Conservation (phyloP, 2,888 invertebrate genomes). For the Mimumesa dahlbomi region DNA sequence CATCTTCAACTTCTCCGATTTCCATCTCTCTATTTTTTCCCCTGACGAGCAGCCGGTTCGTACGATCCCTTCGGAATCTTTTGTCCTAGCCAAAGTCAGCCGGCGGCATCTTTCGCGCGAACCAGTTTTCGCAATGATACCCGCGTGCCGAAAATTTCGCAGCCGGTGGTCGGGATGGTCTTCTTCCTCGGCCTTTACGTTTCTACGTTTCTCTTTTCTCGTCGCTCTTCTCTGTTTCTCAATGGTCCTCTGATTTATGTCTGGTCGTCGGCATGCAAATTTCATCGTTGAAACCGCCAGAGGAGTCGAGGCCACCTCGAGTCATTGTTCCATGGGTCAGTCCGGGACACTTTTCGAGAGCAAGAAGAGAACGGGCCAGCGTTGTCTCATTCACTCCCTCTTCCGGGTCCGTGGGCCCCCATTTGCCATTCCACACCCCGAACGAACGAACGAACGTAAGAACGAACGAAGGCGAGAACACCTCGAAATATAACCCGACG, state of each 20-base stretch:
- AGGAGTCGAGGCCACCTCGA: conserved; percentile 60
- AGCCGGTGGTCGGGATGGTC: conserved; percentile 42
- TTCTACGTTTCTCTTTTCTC: not conserved
- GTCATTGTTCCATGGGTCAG: conserved; percentile 62
- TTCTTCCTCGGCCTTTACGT: conserved; percentile 1
- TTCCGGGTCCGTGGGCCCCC: conserved; percentile 44
- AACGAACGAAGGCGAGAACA: not conserved
- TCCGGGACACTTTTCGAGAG: conserved; percentile 33
- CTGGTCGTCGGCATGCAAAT: conserved; percentile 68
- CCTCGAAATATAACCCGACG: conserved; percentile 12
- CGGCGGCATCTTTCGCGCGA: conserved; percentile 53
- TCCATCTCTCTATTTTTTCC: conserved; percentile 38
- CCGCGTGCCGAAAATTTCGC: conserved; percentile 58
- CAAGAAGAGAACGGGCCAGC: conserved; percentile 12
- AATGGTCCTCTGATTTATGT: conserved; percentile 71
- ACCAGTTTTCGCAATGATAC: conserved; percentile 68
- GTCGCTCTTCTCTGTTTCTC: conserved; percentile 19
- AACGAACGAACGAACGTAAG: no score
- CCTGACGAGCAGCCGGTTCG: conserved; percentile 38
- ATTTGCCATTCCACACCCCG: conserved; percentile 17
- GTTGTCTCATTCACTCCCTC: conserved; percentile 45
- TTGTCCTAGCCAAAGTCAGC: conserved; percentile 38
- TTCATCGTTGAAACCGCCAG: conserved; percentile 41
- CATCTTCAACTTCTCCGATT: conserved; percentile 56
- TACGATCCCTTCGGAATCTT: conserved; percentile 20